Conservation (phyloP, 2,888 invertebrate species). For the Tridacna crocea region DNA sequence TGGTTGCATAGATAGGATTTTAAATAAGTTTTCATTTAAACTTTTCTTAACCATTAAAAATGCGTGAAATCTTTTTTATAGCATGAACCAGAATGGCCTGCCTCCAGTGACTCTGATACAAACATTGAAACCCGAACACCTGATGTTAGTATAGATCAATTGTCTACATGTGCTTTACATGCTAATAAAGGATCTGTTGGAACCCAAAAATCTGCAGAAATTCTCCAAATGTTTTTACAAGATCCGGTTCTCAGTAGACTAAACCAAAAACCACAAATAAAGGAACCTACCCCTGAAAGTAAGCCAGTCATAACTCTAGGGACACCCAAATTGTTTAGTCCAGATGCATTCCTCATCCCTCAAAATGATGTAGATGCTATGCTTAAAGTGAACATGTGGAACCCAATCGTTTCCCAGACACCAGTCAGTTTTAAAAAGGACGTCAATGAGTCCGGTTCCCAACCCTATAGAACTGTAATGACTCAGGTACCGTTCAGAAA, state of each 20-base stretch:
- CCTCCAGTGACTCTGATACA: constrained; percentile 20
- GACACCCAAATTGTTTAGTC: constrained; percentile 30
- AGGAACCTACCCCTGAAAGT: neutral
- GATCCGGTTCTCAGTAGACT: constrained; percentile 51
- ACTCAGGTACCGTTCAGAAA: constrained; percentile 41
- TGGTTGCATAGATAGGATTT: no score
- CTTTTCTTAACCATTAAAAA: no score
- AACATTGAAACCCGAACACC: neutral
- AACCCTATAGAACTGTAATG: constrained; percentile 43
- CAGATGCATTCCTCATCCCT: constrained; percentile 30
- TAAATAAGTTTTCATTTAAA: no score
- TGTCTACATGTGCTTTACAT: constrained; percentile 71
- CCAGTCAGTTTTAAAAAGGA: constrained; percentile 13
- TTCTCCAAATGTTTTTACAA: constrained; percentile 43
- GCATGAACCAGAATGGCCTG: constrained; percentile 20
- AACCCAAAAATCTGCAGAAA: constrained; percentile 17
- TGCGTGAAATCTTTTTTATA: neutral
- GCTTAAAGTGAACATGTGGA: constrained; percentile 58
- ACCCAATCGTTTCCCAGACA: constrained; percentile 50
- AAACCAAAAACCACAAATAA: constrained; percentile 46
- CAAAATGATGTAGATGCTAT: constrained; percentile 51
- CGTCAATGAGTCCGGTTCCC: constrained; percentile 1
- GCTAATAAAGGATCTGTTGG: constrained; percentile 37
- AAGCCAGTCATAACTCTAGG: neutral
- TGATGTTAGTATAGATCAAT: constrained; percentile 63